A percentile compares a stretch with the other conserved stretches of the same genome.
phyloP scores from a whole-genome alignment of 2,797 vertebrate species.

The Pantherophis alleghaniensis region DNA sequence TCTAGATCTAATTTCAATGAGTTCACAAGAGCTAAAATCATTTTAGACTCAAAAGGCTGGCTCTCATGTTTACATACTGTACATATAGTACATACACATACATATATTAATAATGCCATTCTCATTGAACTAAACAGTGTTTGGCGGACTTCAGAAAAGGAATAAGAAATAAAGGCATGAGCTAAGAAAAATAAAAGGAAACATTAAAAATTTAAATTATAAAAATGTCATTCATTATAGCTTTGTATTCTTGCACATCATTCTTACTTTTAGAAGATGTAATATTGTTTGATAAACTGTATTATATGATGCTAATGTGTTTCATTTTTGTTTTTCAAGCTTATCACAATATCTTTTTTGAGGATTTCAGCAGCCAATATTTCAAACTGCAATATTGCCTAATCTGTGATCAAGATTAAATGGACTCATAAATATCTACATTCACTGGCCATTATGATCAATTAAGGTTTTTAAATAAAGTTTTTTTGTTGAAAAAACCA shows the following conservation, averaged over 20 bases:
- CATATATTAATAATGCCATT: not conserved
- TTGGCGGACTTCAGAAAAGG: not conserved
- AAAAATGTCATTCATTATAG: not conserved
- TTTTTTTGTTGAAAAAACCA: not conserved
- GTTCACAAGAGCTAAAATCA: not conserved
- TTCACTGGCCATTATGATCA: not conserved
- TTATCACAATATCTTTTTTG: not conserved
- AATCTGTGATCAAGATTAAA: not conserved
- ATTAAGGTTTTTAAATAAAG: not conserved
- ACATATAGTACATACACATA: not conserved
- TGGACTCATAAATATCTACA: not conserved
- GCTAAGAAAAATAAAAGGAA: not conserved
- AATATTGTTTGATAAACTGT: not conserved
- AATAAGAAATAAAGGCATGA: not conserved
- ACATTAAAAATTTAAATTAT: not conserved
- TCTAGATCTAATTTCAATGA: not conserved
- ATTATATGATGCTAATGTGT: too few relatives aligned
- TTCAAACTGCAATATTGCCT: not conserved
- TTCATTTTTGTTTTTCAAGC: not conserved
- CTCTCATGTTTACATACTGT: not conserved
- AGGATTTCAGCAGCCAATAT: not conserved
- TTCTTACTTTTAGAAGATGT: not conserved
- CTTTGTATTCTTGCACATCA: not conserved
- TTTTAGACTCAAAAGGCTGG: not conserved
- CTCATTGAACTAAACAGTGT: not conserved